A percentile compares a stretch with the other conserved stretches of the same genome.
Evolutionary conservation across 2,797 vertebrate genomes (phyloP).

Genomic region (Micropoecilia bifurca): DNA sequence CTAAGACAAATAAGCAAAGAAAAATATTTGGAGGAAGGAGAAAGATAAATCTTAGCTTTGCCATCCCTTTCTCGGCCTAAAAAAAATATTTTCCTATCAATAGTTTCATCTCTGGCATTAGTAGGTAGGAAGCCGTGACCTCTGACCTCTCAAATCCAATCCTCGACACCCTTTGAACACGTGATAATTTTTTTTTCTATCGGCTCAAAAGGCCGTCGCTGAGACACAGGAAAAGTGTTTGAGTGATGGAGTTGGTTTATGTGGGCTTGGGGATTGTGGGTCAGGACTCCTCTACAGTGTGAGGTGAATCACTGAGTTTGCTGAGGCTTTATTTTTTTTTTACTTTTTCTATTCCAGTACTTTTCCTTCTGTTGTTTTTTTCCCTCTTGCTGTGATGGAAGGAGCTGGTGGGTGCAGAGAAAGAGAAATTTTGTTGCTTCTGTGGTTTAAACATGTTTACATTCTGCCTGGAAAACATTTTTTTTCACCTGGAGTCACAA

Average conservation of each 20-base stretch:
- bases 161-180: conserved; percentile 15
- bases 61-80: not conserved
- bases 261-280: conserved; percentile 3
- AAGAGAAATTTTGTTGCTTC: conserved; percentile 9
- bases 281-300: conserved; percentile 39
- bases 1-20: conserved; percentile 10
- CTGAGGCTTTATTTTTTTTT: conserved; percentile 56
- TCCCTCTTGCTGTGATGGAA: conserved; percentile 20
- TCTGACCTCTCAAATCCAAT: conserved; percentile 22
- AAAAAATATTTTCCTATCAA: not conserved
- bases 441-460: conserved; percentile 44
- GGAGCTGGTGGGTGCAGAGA: conserved; percentile 37
- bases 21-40: not conserved
- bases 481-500: conserved; percentile 37
- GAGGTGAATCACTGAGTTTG: conserved; percentile 40
- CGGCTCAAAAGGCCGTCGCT: conserved; percentile 36
- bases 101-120: conserved; percentile 23
- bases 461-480: conserved; percentile 38
- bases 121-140: conserved; percentile 21
- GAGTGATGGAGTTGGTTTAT: conserved; percentile 11
- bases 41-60: not conserved
- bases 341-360: conserved; percentile 55
- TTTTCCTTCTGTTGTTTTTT: conserved; percentile 42
- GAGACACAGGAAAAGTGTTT: conserved; percentile 35
- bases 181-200: conserved; percentile 3